Percentiles rank a stretch among this genome's conserved stretches.
These are phyloP conservation scores for Metopolophium dirhodum DNA, from an alignment of 1,140 invertebrate species.

Conservation along the genomic window DNA sequence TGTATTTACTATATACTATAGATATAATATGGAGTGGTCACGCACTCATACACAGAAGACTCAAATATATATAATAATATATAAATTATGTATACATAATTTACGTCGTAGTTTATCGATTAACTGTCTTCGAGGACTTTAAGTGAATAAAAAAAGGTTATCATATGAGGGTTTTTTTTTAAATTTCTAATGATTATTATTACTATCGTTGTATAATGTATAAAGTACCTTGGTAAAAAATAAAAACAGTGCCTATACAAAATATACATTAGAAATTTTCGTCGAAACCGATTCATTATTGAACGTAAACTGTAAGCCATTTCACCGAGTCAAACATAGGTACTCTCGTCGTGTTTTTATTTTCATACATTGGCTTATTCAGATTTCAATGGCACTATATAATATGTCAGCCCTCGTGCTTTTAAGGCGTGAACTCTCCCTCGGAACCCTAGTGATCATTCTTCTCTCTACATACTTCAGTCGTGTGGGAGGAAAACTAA, in stretches of 20 bases:
- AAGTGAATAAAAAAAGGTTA: not conserved
- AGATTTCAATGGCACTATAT: slow-evolving; percentile 4
- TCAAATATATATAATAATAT: not conserved
- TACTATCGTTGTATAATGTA: not conserved
- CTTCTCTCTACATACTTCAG: not conserved
- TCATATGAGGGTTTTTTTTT: not conserved
- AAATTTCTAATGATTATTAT: not conserved
- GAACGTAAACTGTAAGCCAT: not conserved
- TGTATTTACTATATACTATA: not conserved
- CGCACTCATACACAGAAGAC: not conserved
- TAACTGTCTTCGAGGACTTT: not conserved
- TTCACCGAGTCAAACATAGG: not conserved
- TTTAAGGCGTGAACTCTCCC: not conserved
- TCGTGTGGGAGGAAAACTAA: not conserved
- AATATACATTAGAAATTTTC: not conserved
- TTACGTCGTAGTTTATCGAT: not conserved
- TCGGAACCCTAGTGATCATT: not conserved
- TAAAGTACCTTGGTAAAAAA: too few relatives aligned
- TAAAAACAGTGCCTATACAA: not conserved
- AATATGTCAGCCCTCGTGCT: not conserved
- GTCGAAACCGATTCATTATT: not conserved
- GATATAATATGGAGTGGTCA: not conserved
- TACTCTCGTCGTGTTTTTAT: not conserved
- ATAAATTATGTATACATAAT: not conserved
- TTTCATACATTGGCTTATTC: slow-evolving; percentile 6